These are phyloP conservation scores for Zapus hudsonius DNA, from an alignment of 2,113 vertebrate species.

Conservation along the genomic window DNA sequence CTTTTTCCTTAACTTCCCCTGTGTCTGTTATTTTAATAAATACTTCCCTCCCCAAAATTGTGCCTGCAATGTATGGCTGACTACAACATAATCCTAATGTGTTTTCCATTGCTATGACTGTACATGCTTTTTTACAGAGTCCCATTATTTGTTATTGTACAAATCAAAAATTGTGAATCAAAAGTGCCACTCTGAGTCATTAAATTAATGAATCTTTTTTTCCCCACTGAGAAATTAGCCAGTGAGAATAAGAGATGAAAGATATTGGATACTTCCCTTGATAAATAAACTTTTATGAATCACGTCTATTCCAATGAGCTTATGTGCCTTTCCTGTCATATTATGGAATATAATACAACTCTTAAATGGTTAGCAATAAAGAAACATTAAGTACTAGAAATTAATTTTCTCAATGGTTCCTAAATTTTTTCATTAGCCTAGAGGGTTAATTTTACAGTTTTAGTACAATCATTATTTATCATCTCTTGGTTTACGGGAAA, in stretches of 20 bases:
- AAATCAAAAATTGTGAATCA: not conserved
- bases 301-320: slow-evolving; percentile 59
- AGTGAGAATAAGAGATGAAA: slow-evolving; percentile 52
- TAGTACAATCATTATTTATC: slow-evolving; percentile 88
- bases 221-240: not conserved
- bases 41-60: no score
- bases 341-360: slow-evolving; percentile 72
- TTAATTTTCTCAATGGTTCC: slow-evolving; percentile 83
- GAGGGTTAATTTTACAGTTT: slow-evolving; percentile 89
- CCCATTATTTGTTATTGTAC: slow-evolving; percentile 33
- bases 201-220: not conserved
- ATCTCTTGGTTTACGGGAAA: slow-evolving; percentile 87
- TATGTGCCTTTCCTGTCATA: slow-evolving; percentile 74
- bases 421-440: slow-evolving; percentile 83
- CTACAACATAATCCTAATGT: not conserved
- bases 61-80: no score
- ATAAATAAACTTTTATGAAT: slow-evolving; percentile 67
- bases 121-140: slow-evolving; percentile 6
- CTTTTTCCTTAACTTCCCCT: no score
- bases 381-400: slow-evolving; percentile 84
- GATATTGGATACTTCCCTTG: slow-evolving; percentile 7
- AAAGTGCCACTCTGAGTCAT: not conserved
- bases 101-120: not conserved
- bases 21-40: no score
- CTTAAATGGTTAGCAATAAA: slow-evolving; percentile 79